These are phyloP conservation scores for Falcaria lacertinaria DNA, from an alignment of 2,888 invertebrate genomes.

Conservation along the genomic window DNA sequence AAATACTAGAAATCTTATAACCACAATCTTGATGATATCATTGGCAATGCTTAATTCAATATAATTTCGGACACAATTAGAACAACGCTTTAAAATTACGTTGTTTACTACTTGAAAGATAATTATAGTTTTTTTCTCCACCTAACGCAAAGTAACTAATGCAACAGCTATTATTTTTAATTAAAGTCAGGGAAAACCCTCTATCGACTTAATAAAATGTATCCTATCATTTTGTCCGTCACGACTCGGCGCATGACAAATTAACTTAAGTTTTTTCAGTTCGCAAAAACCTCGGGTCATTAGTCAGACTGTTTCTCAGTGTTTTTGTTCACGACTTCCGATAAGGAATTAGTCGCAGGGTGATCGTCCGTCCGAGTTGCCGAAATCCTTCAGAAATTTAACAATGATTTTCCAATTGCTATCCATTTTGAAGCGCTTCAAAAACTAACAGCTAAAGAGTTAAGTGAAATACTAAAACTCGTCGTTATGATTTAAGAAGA, in stretches of 20 bases:
- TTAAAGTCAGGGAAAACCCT: conserved; percentile 2
- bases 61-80: no score
- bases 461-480: no score
- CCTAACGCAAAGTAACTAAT: neutral
- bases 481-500: no score
- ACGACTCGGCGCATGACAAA: conserved; percentile 19
- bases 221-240: conserved; percentile 11
- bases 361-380: neutral
- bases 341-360: neutral
- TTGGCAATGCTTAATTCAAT: no score
- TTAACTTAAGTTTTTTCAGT: conserved; percentile 6
- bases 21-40: no score
- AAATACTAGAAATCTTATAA: no score
- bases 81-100: no score
- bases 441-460: no score
- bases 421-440: no score
- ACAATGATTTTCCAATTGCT: neutral
- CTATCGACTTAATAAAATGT: neutral
- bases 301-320: neutral
- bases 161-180: neutral
- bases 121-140: neutral
- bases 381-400: neutral
- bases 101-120: no score
- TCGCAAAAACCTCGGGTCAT: neutral
- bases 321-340: neutral